These are phyloP conservation scores for Phortica magna DNA, from an alignment of 2,888 invertebrate species.

Conservation along the genomic window DNA sequence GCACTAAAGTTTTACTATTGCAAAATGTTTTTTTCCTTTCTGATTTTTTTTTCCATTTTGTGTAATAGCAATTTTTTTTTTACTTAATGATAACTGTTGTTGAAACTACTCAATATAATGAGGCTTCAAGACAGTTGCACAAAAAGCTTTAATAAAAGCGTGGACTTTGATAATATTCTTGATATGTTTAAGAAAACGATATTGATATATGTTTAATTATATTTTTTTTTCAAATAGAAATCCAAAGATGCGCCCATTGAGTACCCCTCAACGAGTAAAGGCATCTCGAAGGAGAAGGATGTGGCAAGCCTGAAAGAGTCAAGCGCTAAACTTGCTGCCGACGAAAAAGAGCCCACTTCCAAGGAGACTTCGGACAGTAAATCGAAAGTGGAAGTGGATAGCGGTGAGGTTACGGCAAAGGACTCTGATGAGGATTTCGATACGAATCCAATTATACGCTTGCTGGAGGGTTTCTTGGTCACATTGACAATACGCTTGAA, in stretches of 20 bases:
- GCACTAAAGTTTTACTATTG: slow-evolving; percentile 46
- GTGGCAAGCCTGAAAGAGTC: slow-evolving; percentile 50
- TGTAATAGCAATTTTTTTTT: not conserved
- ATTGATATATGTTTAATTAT: not conserved
- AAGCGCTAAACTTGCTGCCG: slow-evolving; percentile 50
- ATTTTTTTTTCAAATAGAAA: slow-evolving; percentile 53
- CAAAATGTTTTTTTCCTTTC: slow-evolving; percentile 6
- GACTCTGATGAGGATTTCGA: slow-evolving; percentile 72
- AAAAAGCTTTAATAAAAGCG: not conserved
- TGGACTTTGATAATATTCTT: not conserved
- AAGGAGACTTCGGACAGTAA: slow-evolving; percentile 66
- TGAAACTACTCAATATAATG: slow-evolving; percentile 29
- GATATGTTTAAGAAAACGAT: not conserved
- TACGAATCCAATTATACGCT: slow-evolving; percentile 72
- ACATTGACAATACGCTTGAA: slow-evolving; percentile 91
- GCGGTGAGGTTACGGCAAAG: slow-evolving; percentile 70
- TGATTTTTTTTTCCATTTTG: not conserved
- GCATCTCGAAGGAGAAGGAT: slow-evolving; percentile 66
- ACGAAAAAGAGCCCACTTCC: slow-evolving; percentile 55
- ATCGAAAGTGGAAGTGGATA: slow-evolving; percentile 68
- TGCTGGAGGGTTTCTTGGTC: slow-evolving; percentile 81
- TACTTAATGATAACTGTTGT: not conserved
- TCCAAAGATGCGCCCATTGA: slow-evolving; percentile 68
- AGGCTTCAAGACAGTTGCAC: slow-evolving; percentile 14
- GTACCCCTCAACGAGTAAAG: slow-evolving; percentile 65